phyloP scores from a whole-genome alignment of 2,797 vertebrate species.

The Odontamblyopus lacepedii region DNA sequence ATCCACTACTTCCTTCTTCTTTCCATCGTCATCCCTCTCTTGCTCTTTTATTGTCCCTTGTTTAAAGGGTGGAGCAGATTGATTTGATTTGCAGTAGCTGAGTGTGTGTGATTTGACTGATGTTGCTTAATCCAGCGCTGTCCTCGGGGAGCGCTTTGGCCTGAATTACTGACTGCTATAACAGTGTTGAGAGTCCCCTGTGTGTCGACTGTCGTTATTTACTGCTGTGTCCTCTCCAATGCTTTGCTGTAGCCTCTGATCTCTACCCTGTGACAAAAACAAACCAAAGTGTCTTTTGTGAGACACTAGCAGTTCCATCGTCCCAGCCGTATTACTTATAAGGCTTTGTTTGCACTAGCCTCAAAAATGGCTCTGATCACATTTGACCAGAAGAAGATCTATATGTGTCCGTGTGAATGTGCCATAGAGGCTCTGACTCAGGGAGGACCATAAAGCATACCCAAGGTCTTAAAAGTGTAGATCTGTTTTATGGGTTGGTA shows the following conservation, averaged over 20 bases:
- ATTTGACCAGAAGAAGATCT: neutral
- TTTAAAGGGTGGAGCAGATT: constrained; percentile 50
- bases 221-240: constrained; percentile 42
- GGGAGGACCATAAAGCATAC: neutral
- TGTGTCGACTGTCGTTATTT: constrained; percentile 68
- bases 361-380: neutral
- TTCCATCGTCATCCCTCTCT: constrained; percentile 41
- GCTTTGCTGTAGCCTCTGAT: constrained; percentile 21
- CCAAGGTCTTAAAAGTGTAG: too few relatives aligned
- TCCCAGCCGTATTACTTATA: neutral
- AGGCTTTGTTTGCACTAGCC: neutral
- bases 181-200: constrained; percentile 55
- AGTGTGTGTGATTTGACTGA: constrained; percentile 55
- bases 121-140: constrained; percentile 66
- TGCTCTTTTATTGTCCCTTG: constrained; percentile 25
- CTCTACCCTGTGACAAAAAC: constrained; percentile 34
- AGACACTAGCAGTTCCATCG: constrained; percentile 8
- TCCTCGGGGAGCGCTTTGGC: constrained; percentile 70
- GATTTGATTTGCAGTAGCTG: constrained; percentile 53
- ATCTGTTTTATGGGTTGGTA: too few relatives aligned
- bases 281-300: constrained; percentile 18
- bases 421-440: neutral
- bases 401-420: neutral
- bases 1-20: constrained; percentile 46
- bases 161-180: constrained; percentile 64